Percentiles rank a stretch among this genome's conserved stretches.
phyloP scores from a whole-genome alignment of 2,888 invertebrate genomes.

The Mamestra brassicae region DNA sequence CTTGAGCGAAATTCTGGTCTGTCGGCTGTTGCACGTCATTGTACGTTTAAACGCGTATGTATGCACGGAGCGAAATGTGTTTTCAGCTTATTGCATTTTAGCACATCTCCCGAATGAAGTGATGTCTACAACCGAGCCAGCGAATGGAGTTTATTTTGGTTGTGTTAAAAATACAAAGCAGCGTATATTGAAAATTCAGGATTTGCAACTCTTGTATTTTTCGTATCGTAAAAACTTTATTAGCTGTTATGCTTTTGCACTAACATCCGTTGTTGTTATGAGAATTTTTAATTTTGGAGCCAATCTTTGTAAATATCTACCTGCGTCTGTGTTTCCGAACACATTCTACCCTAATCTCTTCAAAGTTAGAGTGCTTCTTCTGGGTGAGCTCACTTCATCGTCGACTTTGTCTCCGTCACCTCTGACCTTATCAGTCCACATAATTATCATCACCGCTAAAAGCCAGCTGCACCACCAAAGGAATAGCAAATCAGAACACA shows the following conservation, averaged over 20 bases:
- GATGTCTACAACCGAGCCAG: conserved; percentile 64
- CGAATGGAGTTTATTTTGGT: conserved; percentile 20
- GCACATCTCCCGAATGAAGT: conserved; percentile 72
- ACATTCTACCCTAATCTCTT: too few species aligned
- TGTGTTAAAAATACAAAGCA: conserved; percentile 20
- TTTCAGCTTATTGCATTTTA: conserved; percentile 78
- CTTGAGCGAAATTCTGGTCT: conserved; percentile 38
- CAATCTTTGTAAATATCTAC: not conserved
- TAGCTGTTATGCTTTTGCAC: not conserved
- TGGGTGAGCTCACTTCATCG: too few species aligned
- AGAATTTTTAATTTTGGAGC: not conserved
- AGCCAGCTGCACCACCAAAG: too few species aligned
- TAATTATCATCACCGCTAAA: not conserved
- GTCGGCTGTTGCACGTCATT: conserved; percentile 17
- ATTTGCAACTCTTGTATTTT: not conserved
- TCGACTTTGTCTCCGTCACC: too few species aligned
- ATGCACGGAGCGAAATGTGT: conserved; percentile 88
- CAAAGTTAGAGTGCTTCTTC: too few species aligned
- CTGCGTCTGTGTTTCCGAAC: too few species aligned
- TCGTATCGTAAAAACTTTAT: too few species aligned
- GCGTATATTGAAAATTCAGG: conserved; percentile 26
- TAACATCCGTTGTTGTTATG: not conserved
- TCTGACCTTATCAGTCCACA: not conserved
- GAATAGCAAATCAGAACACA: not conserved
- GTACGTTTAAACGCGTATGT: conserved; percentile 76